Base-by-base conservation (phyloP, 2,888 invertebrate genomes). In the Parnassius glacialis region DNA sequence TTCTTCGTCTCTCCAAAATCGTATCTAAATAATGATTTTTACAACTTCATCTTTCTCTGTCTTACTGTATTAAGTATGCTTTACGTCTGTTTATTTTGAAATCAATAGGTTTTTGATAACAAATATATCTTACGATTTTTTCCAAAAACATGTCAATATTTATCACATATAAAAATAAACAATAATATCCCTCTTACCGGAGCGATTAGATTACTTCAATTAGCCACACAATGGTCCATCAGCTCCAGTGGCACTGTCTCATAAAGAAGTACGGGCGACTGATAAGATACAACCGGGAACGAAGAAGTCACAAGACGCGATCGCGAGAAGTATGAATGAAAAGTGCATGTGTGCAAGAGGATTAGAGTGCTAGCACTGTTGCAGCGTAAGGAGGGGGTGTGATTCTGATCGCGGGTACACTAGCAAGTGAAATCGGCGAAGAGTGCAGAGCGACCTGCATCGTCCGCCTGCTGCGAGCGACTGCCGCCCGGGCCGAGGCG, bases 401-500 rank as follows among this genome's bases (percentile, higher is more conserved):
- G 83, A 81, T 80, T 73, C 77, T 76, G 74, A 82, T 84, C 84
- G 81, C 76, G 79, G 81, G 70, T 79, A 81, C 83, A 81, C 77
- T 63, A 62, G 57, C 65, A 70, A 68, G 66, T 53, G 65, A 55
- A 60, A 54, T 64, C 60, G 60, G 65, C 65, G 71, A 72, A 74
- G 69, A 73, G 69, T 76, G 73, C 75, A 78, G 76, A 80, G 84
- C 87, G 84, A 85, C 87, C 81, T 83, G 84, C 81, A 84, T 81
- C 85, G 83, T 81, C 81, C 85, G 89, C 88, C 82, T 83, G 83
- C 80, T 78, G 78, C 78, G 87, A 87, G 87, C 89, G 84, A 90
- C 90, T 90, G 89, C 81, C 87, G 89, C 86, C 88, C 88, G 86
- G 87, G 87, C 81, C 84, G 83, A 80, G 79, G 73, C 79, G 81